Evolutionary conservation across 1,140 invertebrate genomes (phyloP).

Genomic region (Scaptomyza pallida): DNA sequence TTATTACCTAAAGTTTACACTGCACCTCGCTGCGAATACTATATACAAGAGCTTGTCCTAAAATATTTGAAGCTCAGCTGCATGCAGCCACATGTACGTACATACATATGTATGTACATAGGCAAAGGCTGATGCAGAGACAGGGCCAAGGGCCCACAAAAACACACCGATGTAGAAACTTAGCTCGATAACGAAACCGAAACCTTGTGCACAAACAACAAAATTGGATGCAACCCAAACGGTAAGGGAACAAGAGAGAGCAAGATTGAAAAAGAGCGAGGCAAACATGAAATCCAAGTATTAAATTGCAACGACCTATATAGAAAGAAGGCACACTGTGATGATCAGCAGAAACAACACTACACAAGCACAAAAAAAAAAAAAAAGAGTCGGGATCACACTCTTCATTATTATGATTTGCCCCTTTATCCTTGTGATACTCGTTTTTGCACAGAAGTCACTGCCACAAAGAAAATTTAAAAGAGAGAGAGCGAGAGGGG

Average conservation of each 20-base stretch:
- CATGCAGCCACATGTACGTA: conserved; percentile 17
- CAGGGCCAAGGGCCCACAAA: neutral
- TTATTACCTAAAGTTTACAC: conserved; percentile 24
- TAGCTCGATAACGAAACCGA: conserved; percentile 47
- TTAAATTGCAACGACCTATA: conserved; percentile 83
- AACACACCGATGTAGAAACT: conserved; percentile 51
- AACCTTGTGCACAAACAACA: conserved; percentile 18
- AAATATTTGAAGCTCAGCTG: conserved; percentile 65
- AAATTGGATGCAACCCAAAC: conserved; percentile 21
- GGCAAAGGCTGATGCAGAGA: neutral
- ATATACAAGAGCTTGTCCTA: conserved; percentile 25
- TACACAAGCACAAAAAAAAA: too few species aligned
- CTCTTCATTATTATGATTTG: conserved; percentile 9
- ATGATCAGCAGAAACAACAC: conserved; percentile 16
- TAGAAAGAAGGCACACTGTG: conserved; percentile 52
- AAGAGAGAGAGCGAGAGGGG: neutral
- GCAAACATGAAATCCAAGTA: conserved; percentile 55
- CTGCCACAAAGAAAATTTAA: neutral
- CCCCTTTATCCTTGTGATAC: conserved; percentile 10
- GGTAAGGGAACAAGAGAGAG: neutral
- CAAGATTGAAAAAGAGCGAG: conserved; percentile 2
- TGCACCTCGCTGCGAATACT: neutral
- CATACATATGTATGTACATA: too few species aligned
- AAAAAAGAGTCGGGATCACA: conserved; percentile 19
- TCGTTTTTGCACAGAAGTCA: conserved; percentile 11